phyloP scores from a whole-genome alignment of 2,113 vertebrate species.

The Lepidothrix coronata region DNA sequence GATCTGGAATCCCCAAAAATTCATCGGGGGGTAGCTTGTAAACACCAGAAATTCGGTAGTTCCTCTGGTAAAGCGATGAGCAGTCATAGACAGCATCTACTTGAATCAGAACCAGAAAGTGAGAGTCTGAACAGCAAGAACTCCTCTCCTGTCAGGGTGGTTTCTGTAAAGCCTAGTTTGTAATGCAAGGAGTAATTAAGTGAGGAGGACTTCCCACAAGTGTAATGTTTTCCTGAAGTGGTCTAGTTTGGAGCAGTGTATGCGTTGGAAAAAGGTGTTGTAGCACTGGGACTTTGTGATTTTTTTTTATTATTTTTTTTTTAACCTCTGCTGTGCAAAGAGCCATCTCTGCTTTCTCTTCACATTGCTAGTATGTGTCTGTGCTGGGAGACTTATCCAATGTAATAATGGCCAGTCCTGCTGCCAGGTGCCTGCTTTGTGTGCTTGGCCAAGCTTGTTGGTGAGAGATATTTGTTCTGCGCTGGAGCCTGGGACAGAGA shows the following conservation, averaged over 20 bases:
- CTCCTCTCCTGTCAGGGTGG: too few relatives aligned
- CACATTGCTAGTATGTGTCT: background rate
- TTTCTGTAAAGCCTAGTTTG: background rate
- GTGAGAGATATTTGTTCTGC: background rate
- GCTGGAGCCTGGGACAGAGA: background rate
- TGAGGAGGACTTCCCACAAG: background rate
- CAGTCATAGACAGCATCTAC: slow-evolving; percentile 96
- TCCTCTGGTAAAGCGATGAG: slow-evolving; percentile 90
- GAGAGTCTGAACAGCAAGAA: background rate
- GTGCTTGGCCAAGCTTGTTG: background rate
- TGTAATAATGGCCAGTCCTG: too few relatives aligned
- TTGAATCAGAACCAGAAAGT: background rate
- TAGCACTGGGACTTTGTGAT: background rate
- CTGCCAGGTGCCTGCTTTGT: background rate
- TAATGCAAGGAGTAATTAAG: background rate
- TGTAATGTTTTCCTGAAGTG: background rate
- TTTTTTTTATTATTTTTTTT: background rate
- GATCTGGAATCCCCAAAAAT: slow-evolving; percentile 89
- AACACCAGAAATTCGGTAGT: slow-evolving; percentile 91
- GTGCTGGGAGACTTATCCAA: background rate
- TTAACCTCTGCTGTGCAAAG: background rate
- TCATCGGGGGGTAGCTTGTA: slow-evolving; percentile 94
- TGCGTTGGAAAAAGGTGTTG: background rate
- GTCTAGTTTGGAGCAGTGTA: background rate
- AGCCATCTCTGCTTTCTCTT: background rate